Conservation (phyloP, 2,888 invertebrate genomes). For the Heliconius erato region DNA sequence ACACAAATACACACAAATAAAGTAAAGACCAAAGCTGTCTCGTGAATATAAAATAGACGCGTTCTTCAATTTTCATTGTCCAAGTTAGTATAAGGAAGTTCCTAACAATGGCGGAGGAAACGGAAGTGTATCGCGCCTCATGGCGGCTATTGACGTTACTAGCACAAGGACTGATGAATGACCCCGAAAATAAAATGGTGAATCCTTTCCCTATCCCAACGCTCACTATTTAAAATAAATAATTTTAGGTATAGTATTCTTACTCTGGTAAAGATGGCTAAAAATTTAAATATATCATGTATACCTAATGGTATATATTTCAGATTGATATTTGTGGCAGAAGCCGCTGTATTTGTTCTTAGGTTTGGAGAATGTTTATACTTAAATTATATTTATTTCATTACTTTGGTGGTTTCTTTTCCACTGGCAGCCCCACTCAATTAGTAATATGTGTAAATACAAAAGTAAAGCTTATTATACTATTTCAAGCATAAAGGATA, state of each 20-base stretch:
- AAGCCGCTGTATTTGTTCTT: neutral
- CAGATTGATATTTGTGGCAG: neutral
- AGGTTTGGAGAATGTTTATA: neutral
- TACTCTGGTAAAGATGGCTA: neutral
- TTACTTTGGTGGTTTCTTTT: too few species aligned
- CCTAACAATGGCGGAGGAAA: constrained; percentile 64
- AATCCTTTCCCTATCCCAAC: neutral
- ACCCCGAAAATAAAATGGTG: constrained; percentile 58
- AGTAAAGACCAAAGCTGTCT: constrained; percentile 32
- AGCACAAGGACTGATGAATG: constrained; percentile 56
- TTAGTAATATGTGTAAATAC: neutral
- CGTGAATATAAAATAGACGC: constrained; percentile 40
- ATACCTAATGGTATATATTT: neutral
- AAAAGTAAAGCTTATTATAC: neutral
- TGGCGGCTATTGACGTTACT: constrained; percentile 60
- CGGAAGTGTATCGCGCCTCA: constrained; percentile 64
- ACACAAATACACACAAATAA: neutral
- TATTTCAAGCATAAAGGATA: neutral
- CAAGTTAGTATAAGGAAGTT: constrained; percentile 64
- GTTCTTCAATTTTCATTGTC: constrained; percentile 43
- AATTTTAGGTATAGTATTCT: neutral
- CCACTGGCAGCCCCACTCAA: neutral
- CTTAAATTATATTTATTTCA: neutral
- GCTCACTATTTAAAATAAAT: neutral
- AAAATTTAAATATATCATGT: neutral